phyloP scores from a whole-genome alignment of 2,797 vertebrate species.

The Phrynocephalus vlangalii region DNA sequence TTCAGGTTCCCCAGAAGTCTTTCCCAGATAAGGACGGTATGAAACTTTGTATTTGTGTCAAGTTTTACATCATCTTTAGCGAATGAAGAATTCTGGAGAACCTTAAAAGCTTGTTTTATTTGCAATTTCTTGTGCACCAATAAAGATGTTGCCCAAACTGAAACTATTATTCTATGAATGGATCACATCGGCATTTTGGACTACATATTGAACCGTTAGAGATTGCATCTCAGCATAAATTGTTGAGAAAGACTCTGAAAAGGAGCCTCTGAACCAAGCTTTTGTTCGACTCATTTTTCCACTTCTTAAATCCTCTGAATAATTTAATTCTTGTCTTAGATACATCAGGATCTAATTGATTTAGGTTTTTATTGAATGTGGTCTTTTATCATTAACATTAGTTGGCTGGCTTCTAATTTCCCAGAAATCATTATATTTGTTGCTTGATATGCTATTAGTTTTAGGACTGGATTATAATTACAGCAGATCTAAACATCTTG shows the following conservation, averaged over 20 bases:
- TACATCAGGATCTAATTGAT: conserved; percentile 2
- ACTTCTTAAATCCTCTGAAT: neutral
- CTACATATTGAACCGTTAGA: neutral
- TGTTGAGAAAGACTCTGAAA: neutral
- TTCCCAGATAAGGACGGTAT: no score
- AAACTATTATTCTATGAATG: no score
- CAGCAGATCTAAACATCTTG: neutral
- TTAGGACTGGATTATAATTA: neutral
- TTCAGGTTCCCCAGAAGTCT: no score
- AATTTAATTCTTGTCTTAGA: conserved; percentile 2
- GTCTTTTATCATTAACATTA: neutral
- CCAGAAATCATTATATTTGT: conserved; percentile 1
- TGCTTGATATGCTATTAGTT: neutral
- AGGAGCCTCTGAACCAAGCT: neutral
- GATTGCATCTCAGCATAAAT: neutral
- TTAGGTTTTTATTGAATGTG: neutral
- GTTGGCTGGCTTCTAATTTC: neutral
- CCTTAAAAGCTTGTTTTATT: no score
- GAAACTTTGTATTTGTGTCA: no score
- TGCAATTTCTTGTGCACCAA: no score
- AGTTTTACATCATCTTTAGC: no score
- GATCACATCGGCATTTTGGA: neutral
- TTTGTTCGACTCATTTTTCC: neutral
- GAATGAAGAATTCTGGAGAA: no score
- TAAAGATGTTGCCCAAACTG: no score